These are phyloP conservation scores for Semnopithecus entellus DNA, from an alignment of 2,113 vertebrate genomes.

Conservation along the genomic window DNA sequence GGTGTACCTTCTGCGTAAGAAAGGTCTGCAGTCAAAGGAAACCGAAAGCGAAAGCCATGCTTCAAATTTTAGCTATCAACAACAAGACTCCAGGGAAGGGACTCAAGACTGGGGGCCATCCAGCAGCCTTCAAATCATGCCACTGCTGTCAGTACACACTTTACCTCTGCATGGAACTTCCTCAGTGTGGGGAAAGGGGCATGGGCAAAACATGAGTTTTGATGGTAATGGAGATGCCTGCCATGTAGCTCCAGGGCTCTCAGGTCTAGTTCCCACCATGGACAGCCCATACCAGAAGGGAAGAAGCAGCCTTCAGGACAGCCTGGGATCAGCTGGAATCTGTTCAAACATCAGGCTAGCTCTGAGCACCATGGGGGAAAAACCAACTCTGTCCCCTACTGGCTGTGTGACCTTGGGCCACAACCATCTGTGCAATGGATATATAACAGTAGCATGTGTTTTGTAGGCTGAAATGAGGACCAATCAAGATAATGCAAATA, in stretches of 20 bases:
- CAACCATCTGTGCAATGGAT: not conserved
- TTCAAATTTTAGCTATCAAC: not conserved
- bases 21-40: not conserved
- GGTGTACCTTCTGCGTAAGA: not conserved
- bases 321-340: fast-evolving
- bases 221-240: not conserved
- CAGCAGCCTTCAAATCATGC: not conserved
- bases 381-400: not conserved
- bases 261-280: not conserved
- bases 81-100: not conserved
- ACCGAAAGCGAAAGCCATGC: not conserved
- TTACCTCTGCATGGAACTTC: fast-evolving
- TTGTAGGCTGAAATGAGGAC: not conserved
- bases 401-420: not conserved
- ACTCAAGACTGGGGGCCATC: not conserved
- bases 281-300: not conserved
- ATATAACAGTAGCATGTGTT: not conserved
- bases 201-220: not conserved
- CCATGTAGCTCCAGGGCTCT: not conserved
- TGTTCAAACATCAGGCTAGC: not conserved
- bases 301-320: too few relatives aligned
- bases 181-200: not conserved
- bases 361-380: not conserved
- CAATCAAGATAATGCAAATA: not conserved
- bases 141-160: fast-evolving